These are phyloP conservation scores for Pteronotus mesoamericanus DNA, from an alignment of 2,797 vertebrate genomes.

Conservation along the genomic window DNA sequence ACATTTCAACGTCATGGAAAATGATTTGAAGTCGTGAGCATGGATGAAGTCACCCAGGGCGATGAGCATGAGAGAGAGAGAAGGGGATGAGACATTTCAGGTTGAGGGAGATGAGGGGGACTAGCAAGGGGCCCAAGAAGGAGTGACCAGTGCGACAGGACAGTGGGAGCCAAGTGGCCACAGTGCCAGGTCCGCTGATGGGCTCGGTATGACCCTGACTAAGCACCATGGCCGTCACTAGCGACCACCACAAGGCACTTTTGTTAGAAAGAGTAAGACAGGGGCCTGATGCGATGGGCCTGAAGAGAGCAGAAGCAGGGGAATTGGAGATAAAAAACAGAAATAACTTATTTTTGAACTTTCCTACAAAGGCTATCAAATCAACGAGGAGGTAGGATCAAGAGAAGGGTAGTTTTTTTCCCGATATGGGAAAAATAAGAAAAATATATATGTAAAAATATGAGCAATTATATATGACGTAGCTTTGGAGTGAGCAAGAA, in stretches of 20 bases:
- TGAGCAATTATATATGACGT: background rate
- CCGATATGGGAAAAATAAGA: background rate
- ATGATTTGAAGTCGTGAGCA: background rate
- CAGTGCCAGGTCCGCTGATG: background rate
- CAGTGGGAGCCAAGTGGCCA: background rate
- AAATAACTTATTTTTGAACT: background rate
- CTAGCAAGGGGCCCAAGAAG: background rate
- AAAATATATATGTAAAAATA: background rate
- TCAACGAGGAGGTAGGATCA: background rate
- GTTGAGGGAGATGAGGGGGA: background rate
- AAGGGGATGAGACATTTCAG: background rate
- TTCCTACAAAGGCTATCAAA: background rate
- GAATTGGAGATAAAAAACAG: background rate
- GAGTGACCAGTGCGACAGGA: background rate
- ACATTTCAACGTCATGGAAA: background rate
- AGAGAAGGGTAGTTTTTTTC: background rate
- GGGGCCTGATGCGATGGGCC: background rate
- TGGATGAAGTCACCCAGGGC: background rate
- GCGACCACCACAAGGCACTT: background rate
- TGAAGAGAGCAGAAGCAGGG: background rate
- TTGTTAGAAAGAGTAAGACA: background rate
- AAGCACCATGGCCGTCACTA: fast-evolving
- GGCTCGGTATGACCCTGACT: background rate
- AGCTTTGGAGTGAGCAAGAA: background rate
- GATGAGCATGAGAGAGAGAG: background rate